Percentiles rank a stretch among this genome's conserved stretches.
Conservation (phyloP, 2,797 vertebrate species). For the Enoplosus armatus region DNA sequence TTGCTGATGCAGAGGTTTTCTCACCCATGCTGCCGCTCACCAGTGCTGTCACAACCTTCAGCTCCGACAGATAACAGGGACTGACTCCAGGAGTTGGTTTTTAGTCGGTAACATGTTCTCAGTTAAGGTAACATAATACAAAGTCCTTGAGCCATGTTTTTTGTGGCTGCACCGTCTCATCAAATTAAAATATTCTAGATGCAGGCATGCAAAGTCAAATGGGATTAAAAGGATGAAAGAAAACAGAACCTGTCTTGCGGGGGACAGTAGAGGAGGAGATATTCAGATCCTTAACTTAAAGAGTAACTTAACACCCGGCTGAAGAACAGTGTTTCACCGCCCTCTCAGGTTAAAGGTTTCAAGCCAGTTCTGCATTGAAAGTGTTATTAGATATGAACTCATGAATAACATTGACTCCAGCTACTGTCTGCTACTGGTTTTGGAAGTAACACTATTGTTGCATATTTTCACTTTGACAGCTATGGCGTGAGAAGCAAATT, state of each 20-base stretch:
- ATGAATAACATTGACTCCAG: not conserved
- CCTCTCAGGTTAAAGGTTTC: not conserved
- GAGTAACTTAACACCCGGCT: not conserved
- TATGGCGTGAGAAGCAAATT: too few species aligned
- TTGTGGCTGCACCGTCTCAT: not conserved
- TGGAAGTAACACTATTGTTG: not conserved
- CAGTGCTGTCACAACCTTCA: conserved; percentile 43
- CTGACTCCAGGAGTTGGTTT: not conserved
- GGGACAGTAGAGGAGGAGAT: too few species aligned
- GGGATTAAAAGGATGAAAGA: not conserved
- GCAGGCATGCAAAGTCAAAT: not conserved
- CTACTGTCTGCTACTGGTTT: not conserved
- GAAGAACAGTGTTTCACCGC: not conserved
- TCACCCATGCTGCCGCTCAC: conserved; percentile 25
- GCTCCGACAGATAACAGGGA: not conserved
- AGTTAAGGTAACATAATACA: not conserved
- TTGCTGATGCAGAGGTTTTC: conserved; percentile 63
- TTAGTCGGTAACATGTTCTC: not conserved
- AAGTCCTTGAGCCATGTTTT: not conserved
- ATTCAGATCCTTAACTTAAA: not conserved
- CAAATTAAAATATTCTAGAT: not conserved
- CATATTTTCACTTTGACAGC: not conserved
- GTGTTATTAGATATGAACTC: not conserved
- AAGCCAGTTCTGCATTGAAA: not conserved
- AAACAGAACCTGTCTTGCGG: too few species aligned